Conservation (phyloP, 2,888 invertebrate species). For the Nysson spinosus region DNA sequence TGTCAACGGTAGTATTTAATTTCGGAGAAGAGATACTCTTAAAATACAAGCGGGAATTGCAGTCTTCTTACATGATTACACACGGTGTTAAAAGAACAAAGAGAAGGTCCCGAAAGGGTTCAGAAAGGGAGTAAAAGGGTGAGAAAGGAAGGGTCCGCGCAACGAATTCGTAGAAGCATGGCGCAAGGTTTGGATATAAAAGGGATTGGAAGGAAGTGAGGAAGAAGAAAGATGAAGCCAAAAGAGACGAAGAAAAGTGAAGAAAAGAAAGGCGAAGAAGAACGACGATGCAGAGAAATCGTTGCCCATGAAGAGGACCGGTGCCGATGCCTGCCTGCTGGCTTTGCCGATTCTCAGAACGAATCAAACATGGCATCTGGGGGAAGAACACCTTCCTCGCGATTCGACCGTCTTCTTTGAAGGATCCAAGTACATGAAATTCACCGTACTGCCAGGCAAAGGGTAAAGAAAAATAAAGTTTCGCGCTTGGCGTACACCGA, state of each 20-base stretch:
- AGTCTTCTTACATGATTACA: neutral
- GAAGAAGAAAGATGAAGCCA: slow-evolving; percentile 10
- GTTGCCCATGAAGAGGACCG: slow-evolving; percentile 25
- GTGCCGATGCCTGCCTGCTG: slow-evolving; percentile 34
- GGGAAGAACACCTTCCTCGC: slow-evolving; percentile 60
- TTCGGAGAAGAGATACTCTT: too few species aligned
- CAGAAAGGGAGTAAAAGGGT: slow-evolving; percentile 17
- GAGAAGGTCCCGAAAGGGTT: neutral
- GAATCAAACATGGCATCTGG: slow-evolving; percentile 68
- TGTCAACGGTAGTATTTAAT: too few species aligned
- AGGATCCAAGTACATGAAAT: slow-evolving; percentile 13
- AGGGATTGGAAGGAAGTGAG: slow-evolving; percentile 37
- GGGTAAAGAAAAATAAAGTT: slow-evolving; percentile 2
- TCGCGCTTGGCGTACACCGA: neutral
- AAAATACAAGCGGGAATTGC: too few species aligned
- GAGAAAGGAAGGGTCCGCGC: slow-evolving; percentile 31
- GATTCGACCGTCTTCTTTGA: slow-evolving; percentile 26
- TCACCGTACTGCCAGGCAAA: slow-evolving; percentile 14
- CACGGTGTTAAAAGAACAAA: neutral
- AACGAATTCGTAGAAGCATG: slow-evolving; percentile 60
- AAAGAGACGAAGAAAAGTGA: slow-evolving; percentile 23
- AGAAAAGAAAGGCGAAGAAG: slow-evolving; percentile 16
- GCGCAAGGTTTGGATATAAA: slow-evolving; percentile 28
- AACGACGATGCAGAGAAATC: slow-evolving; percentile 18
- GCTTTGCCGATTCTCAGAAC: slow-evolving; percentile 68